phyloP scores from a whole-genome alignment of 1,140 invertebrate genomes.

The Laupala kohalensis region DNA sequence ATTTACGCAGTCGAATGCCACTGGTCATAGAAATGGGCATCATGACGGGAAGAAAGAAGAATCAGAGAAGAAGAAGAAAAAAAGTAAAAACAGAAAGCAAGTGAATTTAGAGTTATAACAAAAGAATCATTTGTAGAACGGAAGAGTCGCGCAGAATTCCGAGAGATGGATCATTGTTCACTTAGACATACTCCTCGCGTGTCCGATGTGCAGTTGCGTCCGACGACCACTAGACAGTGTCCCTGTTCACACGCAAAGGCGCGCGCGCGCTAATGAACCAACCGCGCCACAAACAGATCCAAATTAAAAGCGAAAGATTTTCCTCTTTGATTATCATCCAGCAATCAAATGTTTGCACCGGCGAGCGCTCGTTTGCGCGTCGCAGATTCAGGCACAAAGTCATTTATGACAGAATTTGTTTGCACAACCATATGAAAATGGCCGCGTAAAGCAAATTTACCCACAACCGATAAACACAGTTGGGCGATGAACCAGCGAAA shows the following conservation, averaged over 20 bases:
- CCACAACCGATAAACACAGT: background rate
- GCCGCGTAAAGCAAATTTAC: background rate
- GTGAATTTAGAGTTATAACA: no score
- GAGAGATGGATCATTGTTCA: no score
- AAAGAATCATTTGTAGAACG: no score
- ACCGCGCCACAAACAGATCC: background rate
- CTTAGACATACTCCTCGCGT: no score
- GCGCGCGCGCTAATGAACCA: background rate
- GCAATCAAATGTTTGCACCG: background rate
- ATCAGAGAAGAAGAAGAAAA: no score
- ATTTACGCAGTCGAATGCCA: no score
- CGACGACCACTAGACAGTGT: no score
- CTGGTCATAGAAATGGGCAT: no score
- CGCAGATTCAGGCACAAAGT: background rate
- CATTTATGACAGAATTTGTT: background rate
- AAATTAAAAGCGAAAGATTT: background rate
- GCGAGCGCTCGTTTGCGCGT: background rate
- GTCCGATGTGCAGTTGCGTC: no score
- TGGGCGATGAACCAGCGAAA: background rate
- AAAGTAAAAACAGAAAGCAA: no score
- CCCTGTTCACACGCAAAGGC: background rate
- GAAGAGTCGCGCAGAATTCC: no score
- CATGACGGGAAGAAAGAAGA: no score
- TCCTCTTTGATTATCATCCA: background rate
- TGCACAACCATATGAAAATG: background rate